Base-by-base conservation (phyloP, 2,113 vertebrate species). In the Sitta europaea region DNA sequence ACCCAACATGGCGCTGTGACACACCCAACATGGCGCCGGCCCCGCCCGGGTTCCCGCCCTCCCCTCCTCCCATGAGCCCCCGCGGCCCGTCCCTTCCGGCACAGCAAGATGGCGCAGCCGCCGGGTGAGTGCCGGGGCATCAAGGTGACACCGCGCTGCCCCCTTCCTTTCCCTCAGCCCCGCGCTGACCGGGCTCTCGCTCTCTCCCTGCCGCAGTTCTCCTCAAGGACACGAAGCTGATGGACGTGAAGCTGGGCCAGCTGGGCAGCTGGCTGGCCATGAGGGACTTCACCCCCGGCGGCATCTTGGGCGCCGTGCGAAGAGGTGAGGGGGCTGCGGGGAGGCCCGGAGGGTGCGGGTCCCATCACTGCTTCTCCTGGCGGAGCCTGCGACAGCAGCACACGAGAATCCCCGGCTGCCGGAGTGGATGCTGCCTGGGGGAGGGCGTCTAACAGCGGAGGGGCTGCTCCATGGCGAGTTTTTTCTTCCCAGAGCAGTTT, bases 181-280 rank as follows among this genome's bases (percentile, higher is more conserved):
- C 12, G 11, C 23, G 20, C n/a, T 95, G 3, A 92, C 53, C 42
- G 15, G 5, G 8, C 19, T 67, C 27, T 80, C 15, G 86, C 57
- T 67, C 48, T 92, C 54, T 91, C 35, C 88, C 29, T 79, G 14
- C 62, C 17, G 74, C 88, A 99, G 99, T 99, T 95, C 96, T 98
- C 51, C 19, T 99, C 50, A 98, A 96, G 73, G 98, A 99, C 66
- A 98, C 87, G 97, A 98, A 95, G 47, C 98, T 99, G 55, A 87
- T 99, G 98, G 99, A 99, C 13, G 99, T 99, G 88, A 99, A 99
- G 92, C 91, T 99, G 63, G 98, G 97, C 8, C 97, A 99, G 97
- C 70, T 99, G 88, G 98, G 98, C 27, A 90, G 11, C 70, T 99
- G 99, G 99, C 16, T 99, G 12, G 91, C 98, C 65, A 97, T 97